phyloP scores from a whole-genome alignment of 2,113 vertebrate genomes.

The Eulemur rufifrons region DNA sequence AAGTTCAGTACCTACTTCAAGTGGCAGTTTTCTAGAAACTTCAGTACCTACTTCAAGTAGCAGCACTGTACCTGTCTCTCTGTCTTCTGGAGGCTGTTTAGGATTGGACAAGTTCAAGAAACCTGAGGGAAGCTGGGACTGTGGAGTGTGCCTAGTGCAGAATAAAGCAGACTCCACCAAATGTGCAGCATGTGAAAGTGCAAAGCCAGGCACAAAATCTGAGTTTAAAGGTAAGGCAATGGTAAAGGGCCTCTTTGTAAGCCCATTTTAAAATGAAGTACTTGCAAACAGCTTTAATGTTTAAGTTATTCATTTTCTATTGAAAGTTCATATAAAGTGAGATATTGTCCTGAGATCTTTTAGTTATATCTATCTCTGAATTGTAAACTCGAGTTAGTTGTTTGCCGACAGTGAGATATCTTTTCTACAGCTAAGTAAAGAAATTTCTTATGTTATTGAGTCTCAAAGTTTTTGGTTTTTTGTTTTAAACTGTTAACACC shows the following conservation, averaged over 20 bases:
- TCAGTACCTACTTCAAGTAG: constrained; percentile 81
- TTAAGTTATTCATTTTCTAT: neutral
- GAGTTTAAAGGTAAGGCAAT: constrained; percentile 90
- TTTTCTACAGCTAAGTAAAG: neutral
- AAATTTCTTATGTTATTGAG: neutral
- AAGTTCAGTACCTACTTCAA: constrained; percentile 79
- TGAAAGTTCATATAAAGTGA: neutral
- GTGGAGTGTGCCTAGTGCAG: constrained; percentile 83
- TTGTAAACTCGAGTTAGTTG: neutral
- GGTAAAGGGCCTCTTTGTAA: neutral
- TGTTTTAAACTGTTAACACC: neutral
- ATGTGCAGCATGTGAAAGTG: constrained; percentile 82
- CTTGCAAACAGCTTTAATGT: neutral
- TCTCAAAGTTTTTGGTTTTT: neutral
- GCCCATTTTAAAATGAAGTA: neutral
- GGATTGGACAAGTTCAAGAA: constrained; percentile 89
- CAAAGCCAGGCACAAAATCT: constrained; percentile 86
- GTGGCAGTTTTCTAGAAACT: constrained; percentile 81
- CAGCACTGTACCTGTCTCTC: constrained; percentile 70
- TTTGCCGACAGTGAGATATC: neutral
- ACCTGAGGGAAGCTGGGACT: constrained; percentile 87
- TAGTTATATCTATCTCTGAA: neutral
- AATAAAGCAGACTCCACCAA: constrained; percentile 84
- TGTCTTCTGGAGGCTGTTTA: constrained; percentile 80
- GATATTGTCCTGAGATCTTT: neutral